Base-by-base conservation (phyloP, 1,140 invertebrate species). In the Ceratosolen fusciceps region DNA sequence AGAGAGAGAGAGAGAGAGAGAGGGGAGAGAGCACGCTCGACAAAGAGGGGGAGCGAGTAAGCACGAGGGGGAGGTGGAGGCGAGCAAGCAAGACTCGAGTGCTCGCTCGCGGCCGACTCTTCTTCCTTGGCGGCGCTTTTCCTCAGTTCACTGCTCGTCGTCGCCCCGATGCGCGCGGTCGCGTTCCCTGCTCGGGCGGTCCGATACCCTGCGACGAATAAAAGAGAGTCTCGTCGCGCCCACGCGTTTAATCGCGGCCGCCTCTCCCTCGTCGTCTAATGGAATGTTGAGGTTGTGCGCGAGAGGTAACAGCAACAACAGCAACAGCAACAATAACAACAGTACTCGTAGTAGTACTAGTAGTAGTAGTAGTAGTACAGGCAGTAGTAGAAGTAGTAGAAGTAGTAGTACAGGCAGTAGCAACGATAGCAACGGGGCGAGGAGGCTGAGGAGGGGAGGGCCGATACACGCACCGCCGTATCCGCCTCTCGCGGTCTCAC, bases 121-220 rank as follows among this genome's bases (percentile, higher is more conserved):
- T 60, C 54, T 10, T 31, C 47, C 31, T 58, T 54, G 71, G 73
- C 39, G 73, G 73, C 73, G 73, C 73, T 74, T 29, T 62, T 47
- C 73, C 21, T 21, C 74, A 65, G 74, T 75, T 67, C 60, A 67
- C 8, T 52, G 74, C 62, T 68, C 74, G 74, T 56, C 62, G 29
- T 73, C 60, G 47, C n/a, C 43, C 26, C n/a, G 21, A 16, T 54
- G 74, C 29, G 43, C 47, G 49, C 73, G 60, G 19, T n/a, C 39
- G 73, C 39, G 16, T 10, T 37, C 24, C 34, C 60, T 7, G 60
- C 31, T 68, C 29, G 58, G 58, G 1, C 29, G 58, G 49, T 2
- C 49, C 49, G 49, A 52, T 52, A 7, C 43, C 16, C 16, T 7
- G 43, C 43, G 43, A 7, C 43, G 43, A 47, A n/a, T 7, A 47